These are phyloP conservation scores for Merops nubicus DNA, from an alignment of 2,113 vertebrate genomes.

Conservation along the genomic window DNA sequence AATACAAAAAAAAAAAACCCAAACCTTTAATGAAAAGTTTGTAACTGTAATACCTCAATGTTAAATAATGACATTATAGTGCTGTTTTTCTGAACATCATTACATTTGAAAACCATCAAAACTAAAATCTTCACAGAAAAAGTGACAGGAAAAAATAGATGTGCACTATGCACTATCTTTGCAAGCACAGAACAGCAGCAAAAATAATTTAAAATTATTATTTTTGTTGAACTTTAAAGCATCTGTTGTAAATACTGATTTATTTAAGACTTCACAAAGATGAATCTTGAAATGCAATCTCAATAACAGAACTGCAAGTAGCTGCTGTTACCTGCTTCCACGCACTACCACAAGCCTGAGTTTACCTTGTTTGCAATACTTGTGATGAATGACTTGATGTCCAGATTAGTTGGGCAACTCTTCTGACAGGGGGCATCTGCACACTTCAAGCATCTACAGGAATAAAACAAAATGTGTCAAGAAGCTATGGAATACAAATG, in stretches of 20 bases:
- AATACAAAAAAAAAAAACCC: neutral
- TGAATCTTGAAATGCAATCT: slow-evolving; percentile 13
- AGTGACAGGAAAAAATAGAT: neutral
- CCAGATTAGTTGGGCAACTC: slow-evolving; percentile 89
- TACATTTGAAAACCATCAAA: neutral
- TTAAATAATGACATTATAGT: neutral
- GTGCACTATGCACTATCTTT: neutral
- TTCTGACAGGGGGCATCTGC: slow-evolving; percentile 90
- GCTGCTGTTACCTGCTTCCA: neutral
- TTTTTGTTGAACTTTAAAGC: slow-evolving; percentile 22
- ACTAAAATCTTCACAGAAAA: neutral
- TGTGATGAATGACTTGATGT: slow-evolving; percentile 89
- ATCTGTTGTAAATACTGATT: neutral
- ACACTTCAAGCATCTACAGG: slow-evolving; percentile 86
- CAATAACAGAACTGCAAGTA: neutral
- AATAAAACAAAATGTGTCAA: slow-evolving; percentile 49
- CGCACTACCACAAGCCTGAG: neutral
- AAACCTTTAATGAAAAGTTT: neutral
- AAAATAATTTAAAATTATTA: no score
- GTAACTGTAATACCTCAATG: neutral
- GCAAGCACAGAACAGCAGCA: neutral
- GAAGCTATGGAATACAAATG: neutral
- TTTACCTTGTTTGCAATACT: slow-evolving; percentile 88
- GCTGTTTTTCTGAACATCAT: neutral
- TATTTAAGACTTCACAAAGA: neutral